Conservation (phyloP, 2,888 invertebrate species). For the Hylaea fasciaria region DNA sequence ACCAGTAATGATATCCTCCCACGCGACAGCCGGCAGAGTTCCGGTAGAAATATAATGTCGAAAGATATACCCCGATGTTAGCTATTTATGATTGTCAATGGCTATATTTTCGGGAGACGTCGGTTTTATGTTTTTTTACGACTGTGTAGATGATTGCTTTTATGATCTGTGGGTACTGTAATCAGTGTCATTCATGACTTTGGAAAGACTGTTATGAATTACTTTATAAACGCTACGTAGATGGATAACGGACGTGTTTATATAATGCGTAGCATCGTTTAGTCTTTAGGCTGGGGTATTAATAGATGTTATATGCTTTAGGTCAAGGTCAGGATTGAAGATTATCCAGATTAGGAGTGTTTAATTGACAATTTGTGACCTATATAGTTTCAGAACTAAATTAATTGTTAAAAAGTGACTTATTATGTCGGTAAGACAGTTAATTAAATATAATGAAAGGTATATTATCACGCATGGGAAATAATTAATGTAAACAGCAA, state of each 20-base stretch:
- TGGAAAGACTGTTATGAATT: too few relatives aligned
- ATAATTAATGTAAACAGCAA: neutral
- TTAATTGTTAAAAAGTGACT: constrained; percentile 2
- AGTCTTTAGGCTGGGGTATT: neutral
- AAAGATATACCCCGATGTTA: neutral
- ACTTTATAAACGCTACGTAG: neutral
- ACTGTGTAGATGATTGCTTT: constrained; percentile 6
- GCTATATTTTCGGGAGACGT: constrained; percentile 9
- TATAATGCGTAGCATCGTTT: neutral
- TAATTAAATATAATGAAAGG: too few relatives aligned
- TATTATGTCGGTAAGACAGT: neutral
- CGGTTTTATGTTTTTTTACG: neutral
- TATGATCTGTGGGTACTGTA: constrained; percentile 3
- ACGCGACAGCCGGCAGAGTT: constrained; percentile 6
- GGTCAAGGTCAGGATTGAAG: constrained; percentile 3
- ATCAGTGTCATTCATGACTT: neutral
- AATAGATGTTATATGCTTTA: neutral
- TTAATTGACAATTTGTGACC: neutral
- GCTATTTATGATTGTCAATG: constrained; percentile 6
- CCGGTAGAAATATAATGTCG: neutral
- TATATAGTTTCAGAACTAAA: constrained; percentile 8
- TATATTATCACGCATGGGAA: too few relatives aligned
- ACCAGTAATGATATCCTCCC: constrained; percentile 51
- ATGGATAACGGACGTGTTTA: neutral
- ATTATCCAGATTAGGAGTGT: constrained; percentile 2